These are phyloP conservation scores for Lophotis ruficrista DNA, from an alignment of 2,113 vertebrate genomes.

Conservation along the genomic window DNA sequence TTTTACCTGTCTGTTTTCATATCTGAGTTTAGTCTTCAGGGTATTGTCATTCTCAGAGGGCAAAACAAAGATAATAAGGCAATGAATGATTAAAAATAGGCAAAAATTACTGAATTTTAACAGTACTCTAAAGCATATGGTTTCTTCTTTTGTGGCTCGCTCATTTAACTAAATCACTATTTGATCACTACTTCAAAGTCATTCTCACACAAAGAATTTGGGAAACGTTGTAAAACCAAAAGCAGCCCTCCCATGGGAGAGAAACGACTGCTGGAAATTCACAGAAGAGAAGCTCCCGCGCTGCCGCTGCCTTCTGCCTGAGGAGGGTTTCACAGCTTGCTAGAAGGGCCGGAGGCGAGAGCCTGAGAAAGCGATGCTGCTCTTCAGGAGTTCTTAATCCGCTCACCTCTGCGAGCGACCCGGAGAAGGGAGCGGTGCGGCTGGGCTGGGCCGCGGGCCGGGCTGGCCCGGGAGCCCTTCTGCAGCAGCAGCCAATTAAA, in stretches of 20 bases:
- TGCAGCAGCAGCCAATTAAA: not conserved
- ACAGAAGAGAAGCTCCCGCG: not conserved
- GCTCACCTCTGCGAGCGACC: not conserved
- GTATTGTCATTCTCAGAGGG: constrained; percentile 8
- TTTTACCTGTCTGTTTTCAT: constrained; percentile 20
- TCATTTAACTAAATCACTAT: constrained; percentile 61
- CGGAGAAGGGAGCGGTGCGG: not conserved
- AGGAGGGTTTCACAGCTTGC: not conserved
- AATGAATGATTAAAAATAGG: constrained; percentile 51
- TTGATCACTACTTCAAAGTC: constrained; percentile 59
- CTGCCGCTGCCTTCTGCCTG: constrained; percentile 11
- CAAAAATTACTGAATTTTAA: constrained; percentile 47
- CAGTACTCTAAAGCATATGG: constrained; percentile 6
- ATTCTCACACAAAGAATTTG: constrained; percentile 58
- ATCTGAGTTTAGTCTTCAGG: constrained; percentile 33
- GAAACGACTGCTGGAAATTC: constrained; percentile 20
- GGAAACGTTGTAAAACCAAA: constrained; percentile 28
- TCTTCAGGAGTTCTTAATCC: constrained; percentile 1
- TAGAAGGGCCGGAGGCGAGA: not conserved
- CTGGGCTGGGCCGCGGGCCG: not conserved
- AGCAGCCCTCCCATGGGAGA: constrained; percentile 30
- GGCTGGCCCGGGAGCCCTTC: not conserved
- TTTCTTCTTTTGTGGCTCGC: constrained; percentile 45
- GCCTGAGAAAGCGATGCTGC: not conserved
- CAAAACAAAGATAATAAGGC: constrained; percentile 39